Evolutionary conservation across 2,888 invertebrate species (phyloP), one percentile per base, ranked within the genome.

Genomic region (Heliconius hortense): DNA sequence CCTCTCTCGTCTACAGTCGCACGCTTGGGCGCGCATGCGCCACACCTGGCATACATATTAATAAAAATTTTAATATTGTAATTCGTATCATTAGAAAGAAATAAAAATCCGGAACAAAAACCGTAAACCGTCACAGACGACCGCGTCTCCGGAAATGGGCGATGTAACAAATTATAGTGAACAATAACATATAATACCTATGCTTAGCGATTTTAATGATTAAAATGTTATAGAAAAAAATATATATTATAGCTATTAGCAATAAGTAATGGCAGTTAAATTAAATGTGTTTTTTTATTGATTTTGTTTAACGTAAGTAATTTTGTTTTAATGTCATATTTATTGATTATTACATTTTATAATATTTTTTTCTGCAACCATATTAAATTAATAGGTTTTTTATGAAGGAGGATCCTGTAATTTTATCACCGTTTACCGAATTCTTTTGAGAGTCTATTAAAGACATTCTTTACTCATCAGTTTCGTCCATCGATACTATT

Each of bases 101-200:
- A 84, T 80, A 80, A 82, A 83, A 79, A 83, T 82, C 83, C 85
- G 86, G 84, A 87, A 88, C 85, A 81, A 72, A 73, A 79, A 76
- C 72, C 76, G 76, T 76, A 26, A 24, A 79, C 84, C 82, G 87
- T 87, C 84, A 85, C 88, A 86, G 84, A 76, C 82, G 81, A 83
- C 21, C 82, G 83, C 78, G 73, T 83, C 85, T 87, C 87, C 81
- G 81, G 81, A 81, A 81, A 75, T 60, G 21, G 24, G 24, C 43
- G 66, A 59, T 66, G 21, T 63, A 72, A 72, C 72, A 35, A 75
- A 60, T 71, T 67, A 68, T 76, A 60, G 64, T 18, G 10, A 53
- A 71, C 39, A 26, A 71, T 56, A 56, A 15, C 31, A 28, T 39
- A 35, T 43, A 28, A 28, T 28, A 31, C n/a, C 11, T 53, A 53